Evolutionary conservation across 2,113 vertebrate genomes (phyloP).

Genomic region (Thunnus maccoyii): DNA sequence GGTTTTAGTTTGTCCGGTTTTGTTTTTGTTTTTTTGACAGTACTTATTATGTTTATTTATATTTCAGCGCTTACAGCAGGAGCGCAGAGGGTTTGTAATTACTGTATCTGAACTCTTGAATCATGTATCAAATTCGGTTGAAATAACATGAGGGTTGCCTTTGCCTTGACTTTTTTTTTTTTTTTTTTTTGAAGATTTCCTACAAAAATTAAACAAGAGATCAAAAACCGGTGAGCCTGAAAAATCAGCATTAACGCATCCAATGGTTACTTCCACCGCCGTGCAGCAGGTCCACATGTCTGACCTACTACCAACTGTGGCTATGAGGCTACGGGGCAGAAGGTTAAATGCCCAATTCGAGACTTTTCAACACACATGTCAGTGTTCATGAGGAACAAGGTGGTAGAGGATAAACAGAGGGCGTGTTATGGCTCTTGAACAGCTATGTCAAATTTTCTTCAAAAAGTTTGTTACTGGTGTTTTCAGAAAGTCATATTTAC

Average conservation of each 20-base stretch:
- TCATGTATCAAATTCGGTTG: conserved; percentile 72
- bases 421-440: neutral
- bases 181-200: conserved; percentile 38
- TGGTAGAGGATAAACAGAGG: conserved; percentile 72
- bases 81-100: conserved; percentile 81
- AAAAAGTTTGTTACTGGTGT: neutral
- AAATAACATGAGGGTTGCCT: conserved; percentile 62
- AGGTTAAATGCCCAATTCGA: conserved; percentile 79
- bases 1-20: conserved; percentile 71
- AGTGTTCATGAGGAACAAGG: conserved; percentile 70
- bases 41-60: conserved; percentile 88
- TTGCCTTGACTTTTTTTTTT: conserved; percentile 33
- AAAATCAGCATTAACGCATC: conserved; percentile 50
- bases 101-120: conserved; percentile 73
- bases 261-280: conserved; percentile 39
- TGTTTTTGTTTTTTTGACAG: conserved; percentile 81
- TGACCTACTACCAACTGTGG: conserved; percentile 61
- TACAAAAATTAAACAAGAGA: conserved; percentile 71
- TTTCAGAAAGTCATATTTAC: neutral
- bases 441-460: neutral
- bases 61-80: conserved; percentile 71
- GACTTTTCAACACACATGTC: conserved; percentile 78
- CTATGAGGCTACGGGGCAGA: conserved; percentile 59
- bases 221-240: conserved; percentile 61
- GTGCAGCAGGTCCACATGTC: conserved; percentile 49